Evolutionary conservation across 92 coral and sea anemone genomes (phyloP).

Genomic region (Pocillopora grandis): DNA sequence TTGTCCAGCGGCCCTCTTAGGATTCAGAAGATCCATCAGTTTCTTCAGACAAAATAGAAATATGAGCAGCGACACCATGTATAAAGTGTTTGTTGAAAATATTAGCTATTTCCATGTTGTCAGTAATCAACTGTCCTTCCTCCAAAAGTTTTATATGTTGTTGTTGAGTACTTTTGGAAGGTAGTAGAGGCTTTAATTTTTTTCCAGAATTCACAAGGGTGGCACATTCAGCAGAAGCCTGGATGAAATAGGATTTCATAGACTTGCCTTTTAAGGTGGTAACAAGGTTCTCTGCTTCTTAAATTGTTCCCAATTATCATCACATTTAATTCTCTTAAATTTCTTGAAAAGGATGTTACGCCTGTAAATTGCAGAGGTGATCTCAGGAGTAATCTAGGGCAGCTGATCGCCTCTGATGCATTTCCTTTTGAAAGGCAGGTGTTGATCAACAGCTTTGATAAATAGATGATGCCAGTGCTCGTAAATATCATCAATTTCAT

Average conservation of each 20-base stretch:
- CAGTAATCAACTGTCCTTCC: conserved; percentile 34
- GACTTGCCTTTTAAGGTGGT: conserved; percentile 29
- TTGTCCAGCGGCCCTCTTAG: conserved; percentile 30
- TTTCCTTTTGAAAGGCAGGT: conserved; percentile 30
- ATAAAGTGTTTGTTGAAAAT: conserved; percentile 37
- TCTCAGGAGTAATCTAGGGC: conserved; percentile 49
- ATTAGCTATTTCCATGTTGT: conserved; percentile 33
- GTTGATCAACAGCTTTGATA: conserved; percentile 34
- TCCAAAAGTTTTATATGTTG: conserved; percentile 41
- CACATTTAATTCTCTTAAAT: too few species aligned
- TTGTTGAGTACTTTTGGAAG: conserved; percentile 23
- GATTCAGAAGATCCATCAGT: conserved; percentile 26
- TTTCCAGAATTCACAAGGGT: conserved; percentile 54
- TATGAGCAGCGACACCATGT: conserved; percentile 19
- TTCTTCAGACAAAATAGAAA: conserved; percentile 18
- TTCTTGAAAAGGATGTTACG: conserved; percentile 35
- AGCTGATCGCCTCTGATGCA: conserved; percentile 41
- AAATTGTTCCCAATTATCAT: too few species aligned
- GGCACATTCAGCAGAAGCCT: conserved; percentile 34
- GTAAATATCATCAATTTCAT: conserved; percentile 34
- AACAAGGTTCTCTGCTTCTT: conserved; percentile 43
- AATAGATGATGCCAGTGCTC: conserved; percentile 42
- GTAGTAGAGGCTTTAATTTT: conserved; percentile 41
- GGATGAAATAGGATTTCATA: conserved; percentile 31
- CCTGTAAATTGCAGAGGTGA: conserved; percentile 28